These are phyloP conservation scores for Calephelis nemesis DNA, from an alignment of 1,140 invertebrate genomes.

Conservation along the genomic window DNA sequence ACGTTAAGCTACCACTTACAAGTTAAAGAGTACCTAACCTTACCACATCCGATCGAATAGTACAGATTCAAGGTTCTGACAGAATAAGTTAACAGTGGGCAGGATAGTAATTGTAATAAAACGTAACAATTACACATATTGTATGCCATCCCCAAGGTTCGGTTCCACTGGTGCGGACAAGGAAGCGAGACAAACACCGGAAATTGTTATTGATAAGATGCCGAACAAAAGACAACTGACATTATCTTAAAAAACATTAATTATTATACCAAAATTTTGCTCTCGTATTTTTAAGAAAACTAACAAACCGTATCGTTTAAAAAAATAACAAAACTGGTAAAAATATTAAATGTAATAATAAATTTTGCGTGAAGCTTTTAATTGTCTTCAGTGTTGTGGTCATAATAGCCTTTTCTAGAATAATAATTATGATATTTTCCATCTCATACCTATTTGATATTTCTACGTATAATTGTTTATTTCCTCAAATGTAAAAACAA, in stretches of 20 bases:
- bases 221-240: constrained; percentile 34
- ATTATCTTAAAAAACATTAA: constrained; percentile 23
- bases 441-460: too few relatives aligned
- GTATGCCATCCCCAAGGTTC: constrained; percentile 54
- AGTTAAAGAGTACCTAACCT: too few relatives aligned
- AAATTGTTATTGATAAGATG: constrained; percentile 57
- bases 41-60: neutral
- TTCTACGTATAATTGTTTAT: too few relatives aligned
- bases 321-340: neutral
- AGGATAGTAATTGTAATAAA: constrained; percentile 20
- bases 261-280: constrained; percentile 24
- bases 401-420: too few relatives aligned
- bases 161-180: constrained; percentile 25
- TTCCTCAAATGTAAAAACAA: too few relatives aligned
- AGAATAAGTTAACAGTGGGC: constrained; percentile 1
- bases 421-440: too few relatives aligned
- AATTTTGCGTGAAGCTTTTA: too few relatives aligned
- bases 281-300: neutral
- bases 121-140: constrained; percentile 65
- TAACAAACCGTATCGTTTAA: neutral
- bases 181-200: constrained; percentile 71
- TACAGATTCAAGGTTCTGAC: constrained; percentile 1
- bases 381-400: too few relatives aligned
- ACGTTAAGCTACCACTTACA: too few relatives aligned
- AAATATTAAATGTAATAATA: too few relatives aligned